Evolutionary conservation across 2,797 vertebrate species (phyloP), one percentile per base, ranked within the genome.

Genomic region (Psittacula derbiana): DNA sequence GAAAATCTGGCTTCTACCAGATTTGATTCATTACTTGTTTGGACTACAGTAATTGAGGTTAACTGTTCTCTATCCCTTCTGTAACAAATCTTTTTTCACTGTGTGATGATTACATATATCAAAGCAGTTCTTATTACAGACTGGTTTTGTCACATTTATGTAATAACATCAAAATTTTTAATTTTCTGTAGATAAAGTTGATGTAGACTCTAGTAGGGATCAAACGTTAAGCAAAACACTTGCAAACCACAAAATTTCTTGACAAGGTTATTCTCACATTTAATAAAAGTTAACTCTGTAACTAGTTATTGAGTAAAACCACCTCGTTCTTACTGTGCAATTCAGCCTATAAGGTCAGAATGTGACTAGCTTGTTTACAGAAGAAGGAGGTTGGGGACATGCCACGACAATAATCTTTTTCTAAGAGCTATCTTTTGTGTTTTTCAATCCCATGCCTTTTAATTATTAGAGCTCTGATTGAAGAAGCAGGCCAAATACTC

Each of bases 401-500:
- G 13, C 47, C 38, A 66, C 58, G 36, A 87, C 33, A 76, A 73
- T 62, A 1, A 21, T 55, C 30, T 76, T 61, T 38, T 82, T 84
- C 38, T 62, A 62, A 76, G 40, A 70, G 16, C 19, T 69, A 10
- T 57, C 40, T 70, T 49, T 53, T 47, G 21, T 71, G 28, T 28
- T 91, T 93, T 94, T 73, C 24, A 80, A 28, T 89, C 10, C 12
- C 17, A 43, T 69, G 79, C 28, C 9, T 79, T 88, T 91, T 33
- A 65, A 43, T 92, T 90, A 69, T 72, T 79, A 79, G 18, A 69
- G 23, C 16, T 74, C 61, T 86, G 61, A 78, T 57, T 80, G 83
- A 81, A 82, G 69, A 88, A 92, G 47, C 47, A 76, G 78, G 44
- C 44, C 57, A 73, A 92, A 78, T 21, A 64, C 40, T 91, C 47